These are phyloP conservation scores for Lymantria dispar DNA, from an alignment of 2,888 invertebrate genomes.

Conservation along the genomic window DNA sequence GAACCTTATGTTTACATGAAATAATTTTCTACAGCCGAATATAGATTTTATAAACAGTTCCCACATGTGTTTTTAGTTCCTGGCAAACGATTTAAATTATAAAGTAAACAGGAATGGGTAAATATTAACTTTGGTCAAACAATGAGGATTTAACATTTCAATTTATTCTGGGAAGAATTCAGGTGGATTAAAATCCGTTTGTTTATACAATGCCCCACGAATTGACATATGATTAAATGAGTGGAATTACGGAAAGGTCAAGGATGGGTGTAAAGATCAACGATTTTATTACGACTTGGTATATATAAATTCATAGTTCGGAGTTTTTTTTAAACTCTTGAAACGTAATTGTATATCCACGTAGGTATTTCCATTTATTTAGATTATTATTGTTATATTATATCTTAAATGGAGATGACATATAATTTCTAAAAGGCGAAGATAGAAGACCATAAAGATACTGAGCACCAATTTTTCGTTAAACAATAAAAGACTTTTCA, in stretches of 20 bases:
- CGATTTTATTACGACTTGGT: too few relatives aligned
- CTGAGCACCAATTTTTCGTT: too few relatives aligned
- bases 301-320: too few relatives aligned
- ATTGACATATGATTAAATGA: background rate
- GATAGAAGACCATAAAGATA: too few relatives aligned
- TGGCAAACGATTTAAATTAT: slow-evolving; percentile 12
- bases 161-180: slow-evolving; percentile 8
- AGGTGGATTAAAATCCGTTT: background rate
- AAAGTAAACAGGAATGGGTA: slow-evolving; percentile 22
- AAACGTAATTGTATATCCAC: too few relatives aligned
- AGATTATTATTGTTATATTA: too few relatives aligned
- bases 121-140: slow-evolving; percentile 22
- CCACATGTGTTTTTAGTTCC: slow-evolving; percentile 21
- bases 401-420: too few relatives aligned
- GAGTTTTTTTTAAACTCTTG: too few relatives aligned
- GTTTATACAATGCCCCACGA: background rate
- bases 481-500: too few relatives aligned
- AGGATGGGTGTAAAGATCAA: background rate
- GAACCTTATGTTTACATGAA: background rate
- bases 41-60: slow-evolving; percentile 26
- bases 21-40: slow-evolving; percentile 16
- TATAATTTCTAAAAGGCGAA: too few relatives aligned
- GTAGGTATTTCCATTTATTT: too few relatives aligned
- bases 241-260: background rate
- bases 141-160: slow-evolving; percentile 11